Evolutionary conservation across 2,888 invertebrate species (phyloP), one percentile per base, ranked within the genome.

Genomic region (Sturmia bella): DNA sequence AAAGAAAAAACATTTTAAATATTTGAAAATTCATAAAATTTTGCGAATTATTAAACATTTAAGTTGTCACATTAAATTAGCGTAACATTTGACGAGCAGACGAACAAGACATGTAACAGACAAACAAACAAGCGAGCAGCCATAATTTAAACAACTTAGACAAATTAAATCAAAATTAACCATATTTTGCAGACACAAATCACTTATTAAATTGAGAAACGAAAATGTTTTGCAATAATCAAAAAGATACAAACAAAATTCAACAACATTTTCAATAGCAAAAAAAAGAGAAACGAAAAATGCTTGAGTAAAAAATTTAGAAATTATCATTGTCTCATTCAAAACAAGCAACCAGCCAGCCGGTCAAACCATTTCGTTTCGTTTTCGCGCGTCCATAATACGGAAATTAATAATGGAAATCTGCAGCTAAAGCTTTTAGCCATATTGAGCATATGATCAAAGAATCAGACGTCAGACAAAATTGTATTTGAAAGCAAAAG

Each of bases 401-500:
- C 54, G 54, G 64, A 74, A 64, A 74, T 74, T 45, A 48, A 21
- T 54, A 43, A 56, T 56, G 64, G 32, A 64, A 61, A 32, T 54
- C 1, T 15, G 43, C 12, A 12, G 37, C 32, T 19, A 64, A 2
- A 32, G 5, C 13, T 56, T 3, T 27, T 12, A 48, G 59, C 43
- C 37, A 37, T 11, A 43, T 12, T 27, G 24, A 39, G 11, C 24
- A 59, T 5, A n/a, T n/a, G n/a, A n/a, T 13, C 19, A 11, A 24
- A 21, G 21, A 19, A 43, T 9, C 13, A 11, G 61, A 37, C n/a
- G 37, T 50, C 39, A 24, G 24, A 17, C 39, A 11, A 6, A 24
- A 24, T 50, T 45, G 11, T 12, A 19, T 27, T 63, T 39, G 63
- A 66, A 75, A 75, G 70, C 64, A 75, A 80, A 64, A 75, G 57